Percentiles rank a stretch among this genome's conserved stretches.
Conservation (phyloP, 2,888 invertebrate species). For the Cheilosia grossa region DNA sequence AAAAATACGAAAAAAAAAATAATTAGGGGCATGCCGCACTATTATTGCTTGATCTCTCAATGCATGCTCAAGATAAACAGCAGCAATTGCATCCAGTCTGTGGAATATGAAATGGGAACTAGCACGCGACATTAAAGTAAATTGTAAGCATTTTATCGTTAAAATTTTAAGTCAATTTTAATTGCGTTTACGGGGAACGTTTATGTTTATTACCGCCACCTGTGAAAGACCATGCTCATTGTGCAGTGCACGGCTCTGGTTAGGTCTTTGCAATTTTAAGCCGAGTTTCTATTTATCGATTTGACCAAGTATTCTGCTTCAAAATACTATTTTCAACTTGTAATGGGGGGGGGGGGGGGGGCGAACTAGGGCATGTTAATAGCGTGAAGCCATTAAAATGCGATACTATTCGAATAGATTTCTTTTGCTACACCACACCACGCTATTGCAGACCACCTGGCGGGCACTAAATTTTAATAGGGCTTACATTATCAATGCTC, state of each 20-base stretch:
- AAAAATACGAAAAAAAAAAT: neutral
- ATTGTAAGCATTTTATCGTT: slow-evolving; percentile 6
- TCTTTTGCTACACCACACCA: neutral
- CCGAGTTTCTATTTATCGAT: neutral
- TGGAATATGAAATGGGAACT: neutral
- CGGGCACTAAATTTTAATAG: neutral
- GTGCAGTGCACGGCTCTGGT: neutral
- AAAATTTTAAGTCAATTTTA: neutral
- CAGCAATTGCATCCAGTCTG: neutral
- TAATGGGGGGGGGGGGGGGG: neutral
- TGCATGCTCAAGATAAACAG: neutral
- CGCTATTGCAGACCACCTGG: neutral
- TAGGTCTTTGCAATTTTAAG: neutral
- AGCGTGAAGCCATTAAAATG: slow-evolving; percentile 14
- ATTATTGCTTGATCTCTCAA: neutral
- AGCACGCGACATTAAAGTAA: slow-evolving; percentile 14
- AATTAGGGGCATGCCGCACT: slow-evolving; percentile 13
- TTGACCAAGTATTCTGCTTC: neutral
- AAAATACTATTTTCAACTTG: neutral
- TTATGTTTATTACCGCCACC: neutral
- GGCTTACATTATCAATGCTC: neutral
- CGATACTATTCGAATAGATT: slow-evolving; percentile 5
- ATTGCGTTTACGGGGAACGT: neutral
- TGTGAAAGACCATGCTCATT: neutral
- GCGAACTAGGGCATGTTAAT: neutral